Percentiles rank a stretch among this genome's conserved stretches.
Conservation (phyloP, 1,140 invertebrate genomes). For the Drosophila miranda region DNA sequence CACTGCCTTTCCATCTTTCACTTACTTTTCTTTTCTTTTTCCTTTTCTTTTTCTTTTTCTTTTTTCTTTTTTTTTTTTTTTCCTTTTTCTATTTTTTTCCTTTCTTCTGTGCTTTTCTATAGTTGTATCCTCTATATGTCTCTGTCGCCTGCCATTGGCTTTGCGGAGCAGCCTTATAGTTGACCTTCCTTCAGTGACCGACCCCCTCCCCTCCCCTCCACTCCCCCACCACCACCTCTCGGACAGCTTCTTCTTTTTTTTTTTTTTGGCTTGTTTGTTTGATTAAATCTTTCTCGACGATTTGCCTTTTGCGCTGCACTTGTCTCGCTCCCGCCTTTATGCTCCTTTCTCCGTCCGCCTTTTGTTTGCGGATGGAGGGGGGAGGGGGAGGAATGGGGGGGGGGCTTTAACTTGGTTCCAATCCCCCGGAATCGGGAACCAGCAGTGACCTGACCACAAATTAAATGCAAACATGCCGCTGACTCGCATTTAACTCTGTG, state of each 20-base stretch:
- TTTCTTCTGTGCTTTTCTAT: background rate
- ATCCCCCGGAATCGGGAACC: background rate
- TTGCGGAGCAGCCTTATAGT: constrained; percentile 13
- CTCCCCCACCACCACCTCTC: too few species aligned
- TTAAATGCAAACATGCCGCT: constrained; percentile 52
- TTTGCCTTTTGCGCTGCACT: constrained; percentile 53
- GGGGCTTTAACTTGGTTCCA: constrained; percentile 19
- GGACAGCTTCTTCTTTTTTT: constrained; percentile 31
- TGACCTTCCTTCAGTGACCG: constrained; percentile 28
- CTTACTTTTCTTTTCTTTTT: constrained; percentile 36
- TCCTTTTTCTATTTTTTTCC: background rate
- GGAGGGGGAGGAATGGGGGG: constrained; percentile 3
- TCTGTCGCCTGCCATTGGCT: constrained; percentile 30
- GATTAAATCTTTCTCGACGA: constrained; percentile 61
- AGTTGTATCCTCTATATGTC: constrained; percentile 11
- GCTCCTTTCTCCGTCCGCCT: constrained; percentile 19
- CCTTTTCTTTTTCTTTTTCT: background rate
- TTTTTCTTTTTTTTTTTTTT: background rate
- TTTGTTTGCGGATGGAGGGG: constrained; percentile 20
- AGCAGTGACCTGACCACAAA: constrained; percentile 41
- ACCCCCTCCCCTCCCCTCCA: too few species aligned
- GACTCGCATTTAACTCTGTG: constrained; percentile 17
- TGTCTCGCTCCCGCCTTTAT: constrained; percentile 28
- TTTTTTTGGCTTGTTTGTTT: constrained; percentile 38
- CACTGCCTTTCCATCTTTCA: constrained; percentile 37